Percentiles rank a stretch among this genome's conserved stretches.
phyloP scores from a whole-genome alignment of 2,888 invertebrate genomes.

The Odontomyia ornata region DNA sequence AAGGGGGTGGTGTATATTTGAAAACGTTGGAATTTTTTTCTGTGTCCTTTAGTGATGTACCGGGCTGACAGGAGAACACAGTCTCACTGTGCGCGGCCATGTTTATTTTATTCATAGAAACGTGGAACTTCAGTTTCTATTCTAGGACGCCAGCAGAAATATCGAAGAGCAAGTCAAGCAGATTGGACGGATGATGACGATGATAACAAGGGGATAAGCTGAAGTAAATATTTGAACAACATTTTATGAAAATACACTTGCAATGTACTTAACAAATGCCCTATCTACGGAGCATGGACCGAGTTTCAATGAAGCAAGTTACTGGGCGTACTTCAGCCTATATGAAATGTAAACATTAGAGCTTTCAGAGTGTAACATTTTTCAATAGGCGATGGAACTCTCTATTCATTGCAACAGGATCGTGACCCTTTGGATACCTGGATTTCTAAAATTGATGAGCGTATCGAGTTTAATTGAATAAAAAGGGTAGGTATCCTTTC shows the following conservation, averaged over 20 bases:
- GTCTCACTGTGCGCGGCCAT: constrained; percentile 26
- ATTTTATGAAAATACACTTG: constrained; percentile 40
- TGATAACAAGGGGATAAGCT: constrained; percentile 46
- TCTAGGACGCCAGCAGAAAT: neutral
- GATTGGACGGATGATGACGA: constrained; percentile 32
- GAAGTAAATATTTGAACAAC: constrained; percentile 43
- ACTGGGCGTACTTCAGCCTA: neutral
- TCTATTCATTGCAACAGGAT: no score
- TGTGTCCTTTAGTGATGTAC: neutral
- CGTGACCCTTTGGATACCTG: no score
- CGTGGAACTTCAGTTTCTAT: constrained; percentile 24
- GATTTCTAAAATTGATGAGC: no score
- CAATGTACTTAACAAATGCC: constrained; percentile 32
- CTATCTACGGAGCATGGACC: neutral
- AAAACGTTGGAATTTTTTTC: constrained; percentile 19
- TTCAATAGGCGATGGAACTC: no score
- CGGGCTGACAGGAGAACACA: constrained; percentile 4
- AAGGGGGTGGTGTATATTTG: neutral
- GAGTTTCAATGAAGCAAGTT: neutral
- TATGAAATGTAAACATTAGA: constrained; percentile 1
- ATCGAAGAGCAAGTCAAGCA: constrained; percentile 36
- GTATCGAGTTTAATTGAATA: no score
- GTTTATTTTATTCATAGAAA: constrained; percentile 41
- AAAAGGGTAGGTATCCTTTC: no score
- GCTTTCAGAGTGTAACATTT: neutral